Evolutionary conservation across 1,140 invertebrate genomes (phyloP).

Genomic region (Parapsyche elsis): DNA sequence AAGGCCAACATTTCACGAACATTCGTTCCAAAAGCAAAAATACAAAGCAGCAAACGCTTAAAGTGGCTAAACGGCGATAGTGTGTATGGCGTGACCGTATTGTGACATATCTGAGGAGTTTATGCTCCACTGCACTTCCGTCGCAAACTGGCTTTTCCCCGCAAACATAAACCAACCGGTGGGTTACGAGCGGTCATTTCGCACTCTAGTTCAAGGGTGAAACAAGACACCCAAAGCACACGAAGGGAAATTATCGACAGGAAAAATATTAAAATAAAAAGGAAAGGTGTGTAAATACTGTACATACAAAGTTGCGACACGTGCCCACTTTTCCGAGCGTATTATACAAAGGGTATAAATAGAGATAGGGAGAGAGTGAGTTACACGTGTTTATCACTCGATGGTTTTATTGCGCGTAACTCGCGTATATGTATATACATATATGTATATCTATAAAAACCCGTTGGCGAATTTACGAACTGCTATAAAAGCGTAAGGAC

Average conservation of each 20-base stretch:
- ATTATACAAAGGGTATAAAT: too few species aligned
- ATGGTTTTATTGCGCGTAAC: neutral
- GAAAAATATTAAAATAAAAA: too few species aligned
- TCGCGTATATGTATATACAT: neutral
- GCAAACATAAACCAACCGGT: neutral
- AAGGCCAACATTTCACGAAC: too few species aligned
- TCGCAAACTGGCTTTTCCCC: conserved; percentile 13
- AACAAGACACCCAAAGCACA: neutral
- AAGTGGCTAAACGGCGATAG: too few species aligned
- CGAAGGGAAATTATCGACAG: too few species aligned
- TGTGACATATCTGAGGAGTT: conserved; percentile 36
- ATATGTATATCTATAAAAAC: neutral
- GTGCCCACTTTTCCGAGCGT: too few species aligned
- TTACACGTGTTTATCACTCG: too few species aligned
- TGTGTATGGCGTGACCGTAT: conserved; percentile 29
- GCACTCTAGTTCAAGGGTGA: neutral
- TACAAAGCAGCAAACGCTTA: too few species aligned
- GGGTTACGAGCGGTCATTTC: neutral
- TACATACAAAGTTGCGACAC: too few species aligned
- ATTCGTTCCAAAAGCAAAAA: too few species aligned
- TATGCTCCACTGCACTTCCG: conserved; percentile 43
- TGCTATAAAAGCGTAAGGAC: neutral
- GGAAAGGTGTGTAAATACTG: too few species aligned
- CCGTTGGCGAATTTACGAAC: neutral
- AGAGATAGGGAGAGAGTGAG: too few species aligned